Base-by-base conservation (phyloP, 2,888 invertebrate genomes). In the Leptopilina drosophilae region DNA sequence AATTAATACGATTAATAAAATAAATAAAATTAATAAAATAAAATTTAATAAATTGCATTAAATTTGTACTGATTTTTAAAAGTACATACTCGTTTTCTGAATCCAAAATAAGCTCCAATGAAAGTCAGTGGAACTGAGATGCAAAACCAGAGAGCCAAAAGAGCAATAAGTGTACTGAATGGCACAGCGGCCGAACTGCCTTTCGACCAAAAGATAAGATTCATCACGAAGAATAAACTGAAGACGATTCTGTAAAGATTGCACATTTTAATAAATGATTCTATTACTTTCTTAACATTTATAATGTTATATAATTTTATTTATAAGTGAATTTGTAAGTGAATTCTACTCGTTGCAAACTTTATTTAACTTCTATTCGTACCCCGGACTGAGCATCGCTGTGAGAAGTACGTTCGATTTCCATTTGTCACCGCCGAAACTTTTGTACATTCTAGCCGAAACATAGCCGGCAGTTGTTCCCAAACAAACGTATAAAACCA, bases 121-220 rank as follows among this genome's bases (percentile, higher is more conserved):
- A 99, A 99, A 1, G 99, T 99, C 82, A 99, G 94, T 2, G 99
- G 99, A 81, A 99, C 98, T 1, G 99, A 98, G n/a, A 99, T 98
- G 77, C 98, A 96, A 92, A 99, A 97, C 99, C 99, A 99, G 42
- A 99, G 94, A 0, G 98, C 97, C 82, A 99, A 93, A 78, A 99
- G 94, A 33, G 98, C 99, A 79, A 99, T 93, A 78, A 99, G 94
- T 4, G 99, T 99, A 78, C 97, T 97, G 93, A 99, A 99, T 5
- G 99, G 99, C 42, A 99, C 96, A 42, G 99, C 97, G 0, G 98
- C 99, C 7, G 98, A 98, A 86, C 98, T 99, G 77, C 96, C 97
- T 90, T 99, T 96, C 77, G 95, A 96, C 99, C 99, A 99, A 81
- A 99, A 94, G 77, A 99, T 95, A 87, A 99, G 93, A 93, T 99